These are phyloP conservation scores for Drosophila yooni DNA, from an alignment of 2,888 invertebrate genomes.

Conservation along the genomic window DNA sequence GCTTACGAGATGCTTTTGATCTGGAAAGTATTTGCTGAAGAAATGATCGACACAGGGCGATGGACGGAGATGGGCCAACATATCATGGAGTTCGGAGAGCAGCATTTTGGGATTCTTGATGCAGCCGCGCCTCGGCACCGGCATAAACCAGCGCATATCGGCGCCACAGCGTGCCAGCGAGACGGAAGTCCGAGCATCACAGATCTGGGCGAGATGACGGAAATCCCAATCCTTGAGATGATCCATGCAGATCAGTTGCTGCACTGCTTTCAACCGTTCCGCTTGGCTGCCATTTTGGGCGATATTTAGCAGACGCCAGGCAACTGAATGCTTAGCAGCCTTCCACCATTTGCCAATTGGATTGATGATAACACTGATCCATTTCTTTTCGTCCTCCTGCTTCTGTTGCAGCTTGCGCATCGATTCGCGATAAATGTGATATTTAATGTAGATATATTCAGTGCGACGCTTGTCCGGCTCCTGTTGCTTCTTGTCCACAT, in stretches of 20 bases:
- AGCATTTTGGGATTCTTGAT: conserved; percentile 83
- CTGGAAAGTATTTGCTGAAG: conserved; percentile 83
- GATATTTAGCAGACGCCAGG: conserved; percentile 88
- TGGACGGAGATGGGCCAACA: conserved; percentile 79
- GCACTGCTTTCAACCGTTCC: conserved; percentile 88
- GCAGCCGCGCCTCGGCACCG: conserved; percentile 87
- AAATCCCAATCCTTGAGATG: conserved; percentile 89
- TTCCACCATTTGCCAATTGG: conserved; percentile 87
- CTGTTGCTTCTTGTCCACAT: conserved; percentile 78
- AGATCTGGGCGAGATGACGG: conserved; percentile 91
- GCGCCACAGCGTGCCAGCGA: conserved; percentile 91
- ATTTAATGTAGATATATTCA: conserved; percentile 87
- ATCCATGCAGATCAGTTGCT: conserved; percentile 88
- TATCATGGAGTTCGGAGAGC: conserved; percentile 79
- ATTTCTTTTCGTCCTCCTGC: conserved; percentile 84
- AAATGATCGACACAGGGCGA: conserved; percentile 82
- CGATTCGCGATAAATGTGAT: conserved; percentile 85
- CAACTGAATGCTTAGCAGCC: conserved; percentile 88
- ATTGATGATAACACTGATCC: conserved; percentile 84
- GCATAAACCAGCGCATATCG: conserved; percentile 91
- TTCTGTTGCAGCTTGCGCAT: conserved; percentile 83
- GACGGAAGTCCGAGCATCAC: conserved; percentile 91
- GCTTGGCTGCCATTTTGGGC: conserved; percentile 88
- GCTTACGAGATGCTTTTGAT: conserved; percentile 77
- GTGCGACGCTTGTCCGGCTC: conserved; percentile 83